Base-by-base conservation (phyloP, 2,888 invertebrate genomes). In the Lymantria monacha region DNA sequence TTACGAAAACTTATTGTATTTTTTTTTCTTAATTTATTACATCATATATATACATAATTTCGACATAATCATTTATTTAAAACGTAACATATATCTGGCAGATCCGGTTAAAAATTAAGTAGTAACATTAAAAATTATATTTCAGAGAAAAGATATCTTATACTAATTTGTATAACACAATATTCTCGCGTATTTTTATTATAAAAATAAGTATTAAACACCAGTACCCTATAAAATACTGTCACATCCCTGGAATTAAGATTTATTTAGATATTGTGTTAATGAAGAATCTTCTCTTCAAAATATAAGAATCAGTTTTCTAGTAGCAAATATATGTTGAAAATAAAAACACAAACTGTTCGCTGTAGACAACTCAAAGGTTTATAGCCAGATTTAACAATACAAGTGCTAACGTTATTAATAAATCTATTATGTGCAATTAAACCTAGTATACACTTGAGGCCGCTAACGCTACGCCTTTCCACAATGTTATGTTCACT, bases 31-130 rank as follows among this genome's bases (percentile, higher is more conserved):
- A 87, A 86, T 88, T 87, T 87, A 89, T 87, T 87, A 88, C 83
- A 86, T 85, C 85, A 86, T 87, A 88, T 87, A 87, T 88, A 89
- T 89, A 90, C 87, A 90, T 87, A 89, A 88, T 87, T 87, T 89
- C 80, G 85, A 86, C 86, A 84, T 87, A 85, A 82, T 83, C 76
- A 85, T 83, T 82, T 82, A 80, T 80, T 81, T 80, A 79, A 79
- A 84, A 85, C 77, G 82, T 83, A 85, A 87, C 84, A 86, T 84
- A 76, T 84, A 65, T 83, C 83, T 79, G 87, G 80, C 80, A 83
- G 81, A 82, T 84, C 79, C 75, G 76, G 76, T 80, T 74, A 75
- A 80, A 75, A 81, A 82, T 64, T 64, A 69, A 69, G 66, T 61
- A 66, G 61, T 62, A 68, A 65, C 66, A 63, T 69, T 50, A 54